Conservation (phyloP, 2,888 invertebrate genomes). For the Microctonus brassicae region DNA sequence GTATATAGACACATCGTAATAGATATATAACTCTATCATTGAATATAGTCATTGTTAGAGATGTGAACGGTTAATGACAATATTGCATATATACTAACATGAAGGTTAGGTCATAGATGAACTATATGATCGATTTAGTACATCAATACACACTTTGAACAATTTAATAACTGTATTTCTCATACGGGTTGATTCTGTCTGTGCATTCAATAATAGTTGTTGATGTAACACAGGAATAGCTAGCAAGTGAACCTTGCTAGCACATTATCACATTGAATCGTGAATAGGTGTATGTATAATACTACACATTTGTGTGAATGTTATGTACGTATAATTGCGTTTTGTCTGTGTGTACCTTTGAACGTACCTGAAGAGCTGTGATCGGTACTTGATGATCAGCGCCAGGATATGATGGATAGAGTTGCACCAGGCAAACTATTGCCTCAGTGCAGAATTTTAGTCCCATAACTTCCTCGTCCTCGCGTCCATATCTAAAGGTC, state of each 20-base stretch:
- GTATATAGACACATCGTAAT: neutral
- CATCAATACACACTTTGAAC: constrained; percentile 14
- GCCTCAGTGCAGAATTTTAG: constrained; percentile 98
- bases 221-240: neutral
- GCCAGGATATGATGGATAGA: constrained; percentile 79
- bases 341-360: neutral
- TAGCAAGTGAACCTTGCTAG: too few species aligned
- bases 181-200: too few species aligned
- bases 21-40: neutral
- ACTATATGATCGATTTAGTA: constrained; percentile 1
- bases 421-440: constrained; percentile 90
- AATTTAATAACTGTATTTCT: constrained; percentile 14
- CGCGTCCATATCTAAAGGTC: constrained; percentile 96
- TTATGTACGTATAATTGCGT: neutral
- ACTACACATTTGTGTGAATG: neutral
- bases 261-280: too few species aligned
- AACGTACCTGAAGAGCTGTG: constrained; percentile 82
- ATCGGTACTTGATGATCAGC: constrained; percentile 72
- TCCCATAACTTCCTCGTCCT: constrained; percentile 98
- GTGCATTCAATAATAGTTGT: constrained; percentile 13
- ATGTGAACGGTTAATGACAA: neutral
- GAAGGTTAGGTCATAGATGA: neutral
- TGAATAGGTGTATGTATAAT: too few species aligned
- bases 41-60: too few species aligned
- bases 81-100: constrained; percentile 3